Evolutionary conservation across 2,113 vertebrate species (phyloP), one percentile per base, ranked within the genome.

Genomic region (Ammodytes marinus): DNA sequence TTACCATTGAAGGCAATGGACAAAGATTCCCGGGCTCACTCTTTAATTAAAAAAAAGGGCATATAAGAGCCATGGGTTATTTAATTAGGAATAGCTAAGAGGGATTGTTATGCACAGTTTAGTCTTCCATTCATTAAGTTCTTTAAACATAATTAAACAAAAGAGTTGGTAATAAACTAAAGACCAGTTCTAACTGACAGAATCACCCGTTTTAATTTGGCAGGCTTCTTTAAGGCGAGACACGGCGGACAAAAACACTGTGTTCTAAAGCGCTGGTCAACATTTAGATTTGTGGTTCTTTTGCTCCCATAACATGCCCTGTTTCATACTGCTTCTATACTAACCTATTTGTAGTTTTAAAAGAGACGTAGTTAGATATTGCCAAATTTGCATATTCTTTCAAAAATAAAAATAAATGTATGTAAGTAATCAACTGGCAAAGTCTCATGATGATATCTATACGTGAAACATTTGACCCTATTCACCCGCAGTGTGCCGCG

Each of bases 101-200:
- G 53, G 69, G 35, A 70, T 50, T 68, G 42, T 72, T 78, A 74
- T 12, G 3, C 74, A 82, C 40, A 11, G 45, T 86, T 74, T 69
- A 82, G 42, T 74, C 64, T 65, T 59, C n/a, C 52, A 74, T 59
- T 61, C 59, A 70, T 60, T 75, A 70, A 45, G n/a, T 72, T 74
- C 27, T 72, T 58, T 11, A 58, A 61, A 76, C 61, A 69, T 54
- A 63, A 71, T 82, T 47, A 74, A 66, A 64, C 37, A 57, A 61
- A 61, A 66, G 3, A 1, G n/a, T 70, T 40, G 1, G 3, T 82
- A 75, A 79, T 60, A 12, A 55, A 39, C 17, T 49, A 40, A 66
- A 13, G 37, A 55, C 0, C 40, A 0, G 11, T 12, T 52, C 45
- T 45, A 57, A 64, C 42, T 55, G 49, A 19, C 17, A 68, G 17